Conservation (phyloP, 2,797 vertebrate genomes). For the Gephyroberyx darwinii region DNA sequence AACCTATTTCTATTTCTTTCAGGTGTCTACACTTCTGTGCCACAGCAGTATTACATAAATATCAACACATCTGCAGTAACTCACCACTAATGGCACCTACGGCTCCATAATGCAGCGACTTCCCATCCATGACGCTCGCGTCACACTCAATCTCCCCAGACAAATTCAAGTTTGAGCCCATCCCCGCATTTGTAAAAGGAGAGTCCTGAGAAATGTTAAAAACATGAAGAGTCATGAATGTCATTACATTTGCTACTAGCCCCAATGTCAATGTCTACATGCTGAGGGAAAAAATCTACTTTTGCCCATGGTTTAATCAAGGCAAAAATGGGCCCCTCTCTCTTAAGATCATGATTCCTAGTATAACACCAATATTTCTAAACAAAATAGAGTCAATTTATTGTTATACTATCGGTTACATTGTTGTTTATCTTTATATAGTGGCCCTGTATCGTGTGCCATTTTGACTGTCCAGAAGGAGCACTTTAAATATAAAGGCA, state of each 20-base stretch:
- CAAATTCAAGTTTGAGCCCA: slow-evolving; percentile 98
- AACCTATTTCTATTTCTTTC: not conserved
- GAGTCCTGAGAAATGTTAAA: slow-evolving; percentile 88
- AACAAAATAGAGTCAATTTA: not conserved
- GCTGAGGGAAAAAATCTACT: not conserved
- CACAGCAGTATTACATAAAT: slow-evolving; percentile 1
- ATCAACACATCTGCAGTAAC: slow-evolving; percentile 58
- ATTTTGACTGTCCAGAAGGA: no score
- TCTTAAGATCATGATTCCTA: not conserved
- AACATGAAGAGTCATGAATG: slow-evolving; percentile 23
- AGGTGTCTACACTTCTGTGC: slow-evolving; percentile 15
- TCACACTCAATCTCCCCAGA: slow-evolving; percentile 98
- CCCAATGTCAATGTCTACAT: slow-evolving; percentile 5
- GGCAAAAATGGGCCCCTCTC: not conserved
- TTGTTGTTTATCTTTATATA: not conserved
- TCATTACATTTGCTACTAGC: slow-evolving; percentile 2
- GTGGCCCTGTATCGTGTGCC: not conserved
- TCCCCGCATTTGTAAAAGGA: slow-evolving; percentile 97
- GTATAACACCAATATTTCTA: not conserved
- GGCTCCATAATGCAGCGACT: slow-evolving; percentile 95
- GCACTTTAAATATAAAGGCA: not conserved
- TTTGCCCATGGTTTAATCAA: not conserved
- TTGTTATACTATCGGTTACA: not conserved
- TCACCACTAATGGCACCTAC: slow-evolving; percentile 96
- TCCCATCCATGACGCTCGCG: slow-evolving; percentile 99